Conservation (phyloP, 2,113 vertebrate genomes). For the Erythrocercus mccallii region DNA sequence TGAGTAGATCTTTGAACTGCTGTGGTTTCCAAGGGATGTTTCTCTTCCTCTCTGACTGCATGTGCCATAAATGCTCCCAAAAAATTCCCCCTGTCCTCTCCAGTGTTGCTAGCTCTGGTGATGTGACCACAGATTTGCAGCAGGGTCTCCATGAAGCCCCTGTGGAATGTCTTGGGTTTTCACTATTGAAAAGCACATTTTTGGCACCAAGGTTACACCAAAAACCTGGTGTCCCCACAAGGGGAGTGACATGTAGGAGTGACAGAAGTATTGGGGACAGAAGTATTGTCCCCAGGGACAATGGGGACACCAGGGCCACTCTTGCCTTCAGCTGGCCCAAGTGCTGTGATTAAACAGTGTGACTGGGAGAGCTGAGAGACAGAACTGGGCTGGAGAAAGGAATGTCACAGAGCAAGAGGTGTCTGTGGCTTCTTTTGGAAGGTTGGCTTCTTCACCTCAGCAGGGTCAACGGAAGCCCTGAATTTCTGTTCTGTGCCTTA, state of each 20-base stretch:
- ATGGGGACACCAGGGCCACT: neutral
- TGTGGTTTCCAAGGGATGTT: conserved; percentile 34
- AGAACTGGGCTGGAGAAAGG: neutral
- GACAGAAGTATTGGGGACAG: neutral
- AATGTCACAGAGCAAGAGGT: neutral
- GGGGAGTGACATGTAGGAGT: rapidly evolving
- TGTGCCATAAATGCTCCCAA: neutral
- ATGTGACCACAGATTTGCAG: neutral
- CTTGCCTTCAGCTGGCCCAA: neutral
- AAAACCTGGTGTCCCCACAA: neutral
- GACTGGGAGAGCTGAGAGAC: neutral
- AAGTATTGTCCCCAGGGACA: neutral
- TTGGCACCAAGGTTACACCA: neutral
- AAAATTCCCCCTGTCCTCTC: neutral
- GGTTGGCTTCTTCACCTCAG: neutral
- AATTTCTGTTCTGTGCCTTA: neutral
- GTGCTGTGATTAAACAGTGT: neutral
- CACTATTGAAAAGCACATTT: neutral
- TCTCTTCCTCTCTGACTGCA: neutral
- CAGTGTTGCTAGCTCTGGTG: neutral
- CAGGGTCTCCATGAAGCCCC: neutral
- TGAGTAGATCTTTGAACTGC: neutral
- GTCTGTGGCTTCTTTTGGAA: neutral
- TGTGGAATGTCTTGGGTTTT: neutral
- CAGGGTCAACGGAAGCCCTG: neutral